phyloP scores from a whole-genome alignment of 2,797 vertebrate genomes.

The Aphelocoma californica region DNA sequence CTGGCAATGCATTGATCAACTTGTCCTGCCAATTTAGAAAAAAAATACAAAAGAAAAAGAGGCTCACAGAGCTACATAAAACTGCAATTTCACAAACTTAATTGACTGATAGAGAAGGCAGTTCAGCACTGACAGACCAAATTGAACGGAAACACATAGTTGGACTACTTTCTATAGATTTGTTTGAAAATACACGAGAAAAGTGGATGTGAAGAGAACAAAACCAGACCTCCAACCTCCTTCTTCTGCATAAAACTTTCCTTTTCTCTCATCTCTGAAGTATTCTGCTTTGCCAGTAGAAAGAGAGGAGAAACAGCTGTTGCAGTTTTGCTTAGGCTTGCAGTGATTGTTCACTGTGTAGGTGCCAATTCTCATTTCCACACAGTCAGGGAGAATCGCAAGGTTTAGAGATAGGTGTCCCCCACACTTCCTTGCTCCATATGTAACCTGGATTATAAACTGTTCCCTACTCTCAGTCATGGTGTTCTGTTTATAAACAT shows the following conservation, averaged over 20 bases:
- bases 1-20: neutral
- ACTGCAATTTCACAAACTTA: neutral
- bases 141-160: neutral
- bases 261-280: constrained; percentile 36
- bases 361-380: constrained; percentile 3
- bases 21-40: neutral
- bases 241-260: constrained; percentile 30
- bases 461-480: neutral
- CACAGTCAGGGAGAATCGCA: neutral
- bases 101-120: neutral
- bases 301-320: constrained; percentile 53
- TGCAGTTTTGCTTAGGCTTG: constrained; percentile 25
- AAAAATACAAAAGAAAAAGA: neutral
- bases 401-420: neutral
- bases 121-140: neutral
- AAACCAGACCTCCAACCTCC: constrained; percentile 17
- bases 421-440: neutral
- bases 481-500: neutral
- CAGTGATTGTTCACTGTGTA: neutral
- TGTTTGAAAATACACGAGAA: neutral
- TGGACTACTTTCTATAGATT: neutral
- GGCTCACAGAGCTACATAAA: neutral
- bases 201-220: constrained; percentile 24
- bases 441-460: neutral
- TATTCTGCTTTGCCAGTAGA: constrained; percentile 39